A percentile compares a stretch with the other conserved stretches of the same genome.
These are phyloP conservation scores for Carassius gibelio DNA, from an alignment of 2,113 vertebrate species.

Conservation along the genomic window DNA sequence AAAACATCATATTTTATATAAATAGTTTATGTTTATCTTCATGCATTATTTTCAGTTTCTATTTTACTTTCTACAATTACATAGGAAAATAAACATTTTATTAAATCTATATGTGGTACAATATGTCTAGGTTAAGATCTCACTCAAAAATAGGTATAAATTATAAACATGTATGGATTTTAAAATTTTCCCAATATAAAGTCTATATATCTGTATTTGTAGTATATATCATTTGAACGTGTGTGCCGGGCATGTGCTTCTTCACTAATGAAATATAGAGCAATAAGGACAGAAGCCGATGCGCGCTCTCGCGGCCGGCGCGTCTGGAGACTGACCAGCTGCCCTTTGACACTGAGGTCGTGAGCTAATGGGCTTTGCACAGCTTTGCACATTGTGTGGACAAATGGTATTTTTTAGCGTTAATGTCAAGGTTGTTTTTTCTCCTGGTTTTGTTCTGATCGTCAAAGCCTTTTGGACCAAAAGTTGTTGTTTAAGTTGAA, in stretches of 20 bases:
- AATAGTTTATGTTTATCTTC: neutral
- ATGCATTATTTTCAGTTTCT: neutral
- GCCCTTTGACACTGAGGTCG: constrained; percentile 69
- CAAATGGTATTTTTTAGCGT: constrained; percentile 51
- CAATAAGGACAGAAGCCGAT: constrained; percentile 44
- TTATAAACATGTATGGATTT: neutral
- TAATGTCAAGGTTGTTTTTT: neutral
- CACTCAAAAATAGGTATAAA: neutral
- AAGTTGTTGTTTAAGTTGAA: neutral
- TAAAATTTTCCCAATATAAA: neutral
- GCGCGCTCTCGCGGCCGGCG: constrained; percentile 45
- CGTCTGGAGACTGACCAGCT: constrained; percentile 63
- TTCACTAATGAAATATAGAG: constrained; percentile 28
- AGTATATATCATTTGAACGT: neutral
- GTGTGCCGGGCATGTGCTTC: neutral
- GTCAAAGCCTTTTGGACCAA: neutral
- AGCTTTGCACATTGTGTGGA: constrained; percentile 43
- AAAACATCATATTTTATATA: neutral
- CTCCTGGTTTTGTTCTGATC: neutral
- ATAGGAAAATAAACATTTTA: neutral
- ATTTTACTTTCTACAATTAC: neutral
- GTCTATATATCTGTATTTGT: neutral
- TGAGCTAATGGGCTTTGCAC: constrained; percentile 44
- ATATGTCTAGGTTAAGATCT: neutral
- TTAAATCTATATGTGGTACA: neutral